Percentiles rank a stretch among this genome's conserved stretches.
Conservation (phyloP, 2,797 vertebrate genomes). For the Gallinago nigripennis region DNA sequence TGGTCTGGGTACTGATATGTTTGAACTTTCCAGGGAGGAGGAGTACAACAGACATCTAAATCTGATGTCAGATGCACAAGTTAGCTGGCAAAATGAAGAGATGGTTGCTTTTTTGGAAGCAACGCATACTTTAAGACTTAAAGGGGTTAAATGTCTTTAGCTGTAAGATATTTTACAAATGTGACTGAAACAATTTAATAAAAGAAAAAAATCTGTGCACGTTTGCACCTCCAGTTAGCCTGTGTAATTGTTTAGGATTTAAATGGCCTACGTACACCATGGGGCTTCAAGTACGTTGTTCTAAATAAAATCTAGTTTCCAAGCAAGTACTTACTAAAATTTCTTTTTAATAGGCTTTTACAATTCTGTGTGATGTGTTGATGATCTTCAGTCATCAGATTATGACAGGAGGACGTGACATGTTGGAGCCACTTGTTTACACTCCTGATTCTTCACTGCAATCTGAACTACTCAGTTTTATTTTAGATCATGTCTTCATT, state of each 20-base stretch:
- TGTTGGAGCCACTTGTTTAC: slow-evolving; percentile 93
- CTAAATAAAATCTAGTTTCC: neutral
- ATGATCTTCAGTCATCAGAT: slow-evolving; percentile 99
- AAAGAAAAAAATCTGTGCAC: neutral
- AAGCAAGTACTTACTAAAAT: neutral
- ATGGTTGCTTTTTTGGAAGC: neutral
- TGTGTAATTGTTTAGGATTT: neutral
- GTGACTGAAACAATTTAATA: neutral
- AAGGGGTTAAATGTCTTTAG: neutral
- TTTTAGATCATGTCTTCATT: slow-evolving; percentile 98
- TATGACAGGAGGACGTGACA: slow-evolving; percentile 93
- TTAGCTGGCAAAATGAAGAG: neutral
- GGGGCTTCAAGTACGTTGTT: neutral
- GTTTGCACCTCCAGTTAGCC: neutral
- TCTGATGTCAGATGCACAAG: neutral
- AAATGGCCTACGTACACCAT: neutral
- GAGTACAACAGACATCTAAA: too few relatives aligned
- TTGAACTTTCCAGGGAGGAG: neutral
- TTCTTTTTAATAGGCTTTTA: slow-evolving; percentile 88
- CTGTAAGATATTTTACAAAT: neutral
- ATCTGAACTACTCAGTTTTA: slow-evolving; percentile 94
- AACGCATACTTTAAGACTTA: neutral
- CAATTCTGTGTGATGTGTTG: slow-evolving; percentile 96
- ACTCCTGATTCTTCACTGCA: slow-evolving; percentile 93
- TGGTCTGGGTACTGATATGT: neutral